Base-by-base conservation (phyloP, 2,797 vertebrate species). In the Cuniculus paca region DNA sequence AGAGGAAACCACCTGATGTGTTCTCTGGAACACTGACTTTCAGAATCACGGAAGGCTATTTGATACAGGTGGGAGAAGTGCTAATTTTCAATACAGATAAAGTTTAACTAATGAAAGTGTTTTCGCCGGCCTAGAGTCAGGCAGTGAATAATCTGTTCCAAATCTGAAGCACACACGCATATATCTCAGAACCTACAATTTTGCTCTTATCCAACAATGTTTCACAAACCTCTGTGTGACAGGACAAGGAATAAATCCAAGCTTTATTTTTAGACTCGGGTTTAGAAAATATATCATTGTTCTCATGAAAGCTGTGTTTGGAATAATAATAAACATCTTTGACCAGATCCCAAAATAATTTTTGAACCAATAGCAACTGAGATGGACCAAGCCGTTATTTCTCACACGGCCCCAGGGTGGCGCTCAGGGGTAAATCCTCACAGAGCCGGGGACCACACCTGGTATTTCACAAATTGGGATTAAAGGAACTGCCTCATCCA, bases 241-340 rank as follows among this genome's bases (percentile, higher is more conserved):
- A 31, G 39, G 39, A 80, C 42, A 80, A 92, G 68, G 61, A 58
- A n/a, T 56, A 88, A 84, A 72, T 39, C 13, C 72, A 84, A 94
- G 63, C 7, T 79, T 39, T 54, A 52, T 26, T 39, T 58, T 79
- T 39, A 78, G 34, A 28, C 48, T 84, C 2, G 2, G n/a, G n/a
- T 58, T 58, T 92, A 65, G 78, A 88, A 78, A 91, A 50, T 31
- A 78, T 42, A 58, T 60, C 19, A 50, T 84, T 63, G 78, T 72
- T 83, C 45, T 96, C 36, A 84, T 45, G 19, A 72, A 91, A 12
- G 19, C 36, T 88, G 8, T 70, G 13, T 56, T 91, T 78, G 26
- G 60, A 88, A 83, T 50, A 86, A 63, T 93, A 42, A 31, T 82
- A 77, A 75, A 90, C 87, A 82, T 87, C 42, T 24, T 90, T n/a